phyloP scores from a whole-genome alignment of 2,888 invertebrate species.

The Prostheceraeus crozeri region DNA sequence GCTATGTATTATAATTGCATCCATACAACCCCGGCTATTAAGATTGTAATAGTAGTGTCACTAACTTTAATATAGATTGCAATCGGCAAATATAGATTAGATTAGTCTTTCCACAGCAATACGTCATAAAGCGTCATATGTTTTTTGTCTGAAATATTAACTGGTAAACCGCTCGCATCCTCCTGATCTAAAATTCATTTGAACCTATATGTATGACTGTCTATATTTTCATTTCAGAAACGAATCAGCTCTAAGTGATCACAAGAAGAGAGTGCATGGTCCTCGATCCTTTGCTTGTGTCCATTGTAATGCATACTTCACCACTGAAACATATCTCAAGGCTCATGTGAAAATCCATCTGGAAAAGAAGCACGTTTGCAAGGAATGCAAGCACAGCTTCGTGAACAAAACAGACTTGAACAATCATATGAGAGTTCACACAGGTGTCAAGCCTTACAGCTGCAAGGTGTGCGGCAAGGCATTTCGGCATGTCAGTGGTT shows the following conservation, averaged over 20 bases:
- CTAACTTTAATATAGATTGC: too few species aligned
- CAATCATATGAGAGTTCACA: slow-evolving; percentile 28
- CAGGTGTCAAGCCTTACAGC: slow-evolving; percentile 7
- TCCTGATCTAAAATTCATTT: too few species aligned
- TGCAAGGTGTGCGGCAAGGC: slow-evolving; percentile 22
- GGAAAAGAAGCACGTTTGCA: slow-evolving; percentile 9
- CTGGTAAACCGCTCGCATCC: too few species aligned
- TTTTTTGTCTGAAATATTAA: too few species aligned
- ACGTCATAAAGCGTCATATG: too few species aligned
- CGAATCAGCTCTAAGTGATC: background rate
- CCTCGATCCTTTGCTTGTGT: slow-evolving; percentile 12
- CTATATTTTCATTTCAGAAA: slow-evolving; percentile 1
- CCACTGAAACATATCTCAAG: slow-evolving; percentile 10
- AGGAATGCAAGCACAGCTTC: background rate
- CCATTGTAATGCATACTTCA: slow-evolving; percentile 20
- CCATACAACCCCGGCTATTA: too few species aligned
- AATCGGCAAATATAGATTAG: too few species aligned
- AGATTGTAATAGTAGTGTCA: too few species aligned
- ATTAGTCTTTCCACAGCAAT: too few species aligned
- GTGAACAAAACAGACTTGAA: slow-evolving; percentile 20
- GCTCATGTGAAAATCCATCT: slow-evolving; percentile 10
- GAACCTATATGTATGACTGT: too few species aligned
- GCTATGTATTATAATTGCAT: too few species aligned
- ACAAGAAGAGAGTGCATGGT: slow-evolving; percentile 18
- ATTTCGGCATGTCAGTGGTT: slow-evolving; percentile 25